Evolutionary conservation across 1,140 invertebrate species (phyloP).

Genomic region (Aphelenchoides fujianensis): DNA sequence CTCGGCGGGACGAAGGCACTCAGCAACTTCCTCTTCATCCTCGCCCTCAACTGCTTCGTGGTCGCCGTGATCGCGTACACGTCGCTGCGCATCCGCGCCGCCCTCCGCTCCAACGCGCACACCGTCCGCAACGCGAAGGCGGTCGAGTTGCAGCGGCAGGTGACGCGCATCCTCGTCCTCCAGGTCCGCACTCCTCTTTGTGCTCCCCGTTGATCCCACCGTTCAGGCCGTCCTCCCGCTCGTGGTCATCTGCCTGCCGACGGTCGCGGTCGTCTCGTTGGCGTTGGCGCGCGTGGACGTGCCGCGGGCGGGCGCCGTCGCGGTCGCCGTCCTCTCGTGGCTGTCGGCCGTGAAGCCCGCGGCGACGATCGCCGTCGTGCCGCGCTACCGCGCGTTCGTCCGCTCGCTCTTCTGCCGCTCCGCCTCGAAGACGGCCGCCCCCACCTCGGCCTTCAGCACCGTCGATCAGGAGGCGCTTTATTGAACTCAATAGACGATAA

Average conservation of each 20-base stretch:
- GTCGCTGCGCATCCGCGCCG: not conserved
- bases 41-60: not conserved
- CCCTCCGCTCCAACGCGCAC: not conserved
- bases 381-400: not conserved
- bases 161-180: not conserved
- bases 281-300: not conserved
- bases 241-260: not conserved
- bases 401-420: not conserved
- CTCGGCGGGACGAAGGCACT: not conserved
- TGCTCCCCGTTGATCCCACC: too few species aligned
- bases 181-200: too few species aligned
- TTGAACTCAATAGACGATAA: slow-evolving; percentile 10
- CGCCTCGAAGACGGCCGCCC: not conserved
- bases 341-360: not conserved
- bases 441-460: not conserved
- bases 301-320: not conserved
- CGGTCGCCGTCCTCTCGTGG: not conserved
- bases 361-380: not conserved
- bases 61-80: not conserved
- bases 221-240: slow-evolving; percentile 1
- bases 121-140: not conserved
- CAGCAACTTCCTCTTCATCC: not conserved
- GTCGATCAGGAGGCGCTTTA: not conserved
- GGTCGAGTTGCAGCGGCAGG: not conserved
- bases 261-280: not conserved